Conservation (phyloP, 2,797 vertebrate species). For the Ceyx erithaca region DNA sequence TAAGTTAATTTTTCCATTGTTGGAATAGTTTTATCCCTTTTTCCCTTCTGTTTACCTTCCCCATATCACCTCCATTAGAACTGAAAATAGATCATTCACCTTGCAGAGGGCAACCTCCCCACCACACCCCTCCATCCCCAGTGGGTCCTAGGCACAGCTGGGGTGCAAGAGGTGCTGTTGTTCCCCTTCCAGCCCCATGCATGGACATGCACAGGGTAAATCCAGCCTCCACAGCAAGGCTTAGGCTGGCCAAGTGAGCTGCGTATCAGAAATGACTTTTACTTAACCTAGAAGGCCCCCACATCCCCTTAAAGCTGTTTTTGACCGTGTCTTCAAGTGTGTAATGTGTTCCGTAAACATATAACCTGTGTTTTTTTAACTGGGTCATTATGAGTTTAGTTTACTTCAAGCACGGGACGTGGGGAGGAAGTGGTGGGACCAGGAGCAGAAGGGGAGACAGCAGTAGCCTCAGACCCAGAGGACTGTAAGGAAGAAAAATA, state of each 20-base stretch:
- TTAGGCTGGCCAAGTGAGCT: background rate
- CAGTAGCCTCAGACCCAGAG: slow-evolving; percentile 31
- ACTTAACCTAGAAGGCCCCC: background rate
- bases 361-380: slow-evolving; percentile 52
- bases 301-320: slow-evolving; percentile 34
- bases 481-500: slow-evolving; percentile 1
- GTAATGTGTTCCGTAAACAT: slow-evolving; percentile 49
- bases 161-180: background rate
- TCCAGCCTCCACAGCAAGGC: background rate
- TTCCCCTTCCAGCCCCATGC: background rate
- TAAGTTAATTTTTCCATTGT: background rate
- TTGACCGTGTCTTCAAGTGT: background rate
- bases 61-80: background rate
- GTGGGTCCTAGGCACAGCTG: background rate
- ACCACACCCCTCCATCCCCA: background rate
- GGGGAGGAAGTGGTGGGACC: slow-evolving; percentile 59
- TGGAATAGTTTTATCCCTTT: background rate
- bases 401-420: background rate
- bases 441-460: slow-evolving; percentile 10
- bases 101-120: background rate
- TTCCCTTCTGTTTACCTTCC: background rate
- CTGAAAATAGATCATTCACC: too few relatives aligned
- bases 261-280: background rate
- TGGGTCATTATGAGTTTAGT: background rate
- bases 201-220: background rate